phyloP scores from a whole-genome alignment of 2,113 vertebrate genomes.

The Oceanodroma tethys region DNA sequence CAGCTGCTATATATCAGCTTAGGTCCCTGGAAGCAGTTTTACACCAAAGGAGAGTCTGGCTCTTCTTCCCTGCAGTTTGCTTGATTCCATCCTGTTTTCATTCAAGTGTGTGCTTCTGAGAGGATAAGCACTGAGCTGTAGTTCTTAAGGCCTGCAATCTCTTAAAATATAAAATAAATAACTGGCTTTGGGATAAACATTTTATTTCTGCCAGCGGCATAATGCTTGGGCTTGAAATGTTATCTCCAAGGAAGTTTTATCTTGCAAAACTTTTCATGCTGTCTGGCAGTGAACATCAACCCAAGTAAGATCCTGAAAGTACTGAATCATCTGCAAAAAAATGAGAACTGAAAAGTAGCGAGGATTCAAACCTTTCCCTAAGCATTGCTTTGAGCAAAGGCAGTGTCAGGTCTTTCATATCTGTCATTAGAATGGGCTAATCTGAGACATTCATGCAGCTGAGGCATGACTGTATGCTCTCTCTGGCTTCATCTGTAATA shows the following conservation, averaged over 20 bases:
- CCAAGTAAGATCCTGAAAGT: not conserved
- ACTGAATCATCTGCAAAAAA: not conserved
- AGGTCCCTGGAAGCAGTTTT: not conserved
- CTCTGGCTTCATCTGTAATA: not conserved
- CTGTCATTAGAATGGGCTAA: not conserved
- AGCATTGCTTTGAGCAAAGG: not conserved
- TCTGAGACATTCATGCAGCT: not conserved
- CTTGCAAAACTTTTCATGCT: slow-evolving; percentile 3
- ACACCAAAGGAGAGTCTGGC: not conserved
- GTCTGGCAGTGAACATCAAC: not conserved
- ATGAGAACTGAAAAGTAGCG: not conserved
- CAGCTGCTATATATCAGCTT: not conserved
- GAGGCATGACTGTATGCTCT: not conserved
- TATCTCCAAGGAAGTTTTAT: slow-evolving; percentile 35
- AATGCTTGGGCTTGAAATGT: slow-evolving; percentile 2
- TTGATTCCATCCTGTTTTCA: slow-evolving; percentile 21
- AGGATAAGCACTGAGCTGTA: not conserved
- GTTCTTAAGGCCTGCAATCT: slow-evolving; percentile 20
- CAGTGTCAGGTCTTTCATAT: not conserved
- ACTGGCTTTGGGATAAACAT: slow-evolving; percentile 39
- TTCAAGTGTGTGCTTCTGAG: slow-evolving; percentile 35
- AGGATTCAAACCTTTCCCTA: not conserved
- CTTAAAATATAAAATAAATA: slow-evolving; percentile 54
- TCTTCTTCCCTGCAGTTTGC: not conserved
- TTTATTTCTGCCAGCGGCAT: slow-evolving; percentile 32